These are phyloP conservation scores for Leptarthrus brevirostris DNA, from an alignment of 2,888 invertebrate species.

Conservation along the genomic window DNA sequence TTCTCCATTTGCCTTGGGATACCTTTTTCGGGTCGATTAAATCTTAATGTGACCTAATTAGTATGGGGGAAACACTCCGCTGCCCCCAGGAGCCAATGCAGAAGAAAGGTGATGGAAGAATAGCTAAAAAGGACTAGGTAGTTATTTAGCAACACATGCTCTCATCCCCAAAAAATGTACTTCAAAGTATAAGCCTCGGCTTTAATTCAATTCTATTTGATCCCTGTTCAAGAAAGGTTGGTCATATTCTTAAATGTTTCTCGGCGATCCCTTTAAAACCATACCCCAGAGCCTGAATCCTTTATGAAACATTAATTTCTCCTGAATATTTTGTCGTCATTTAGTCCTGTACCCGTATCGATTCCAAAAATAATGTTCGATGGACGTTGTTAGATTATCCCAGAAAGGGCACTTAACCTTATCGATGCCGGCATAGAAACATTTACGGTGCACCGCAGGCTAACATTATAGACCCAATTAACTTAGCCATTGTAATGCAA, in stretches of 20 bases:
- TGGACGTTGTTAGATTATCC: constrained; percentile 11
- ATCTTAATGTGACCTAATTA: constrained; percentile 46
- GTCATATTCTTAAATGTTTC: constrained; percentile 13
- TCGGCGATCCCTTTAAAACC: constrained; percentile 5
- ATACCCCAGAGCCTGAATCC: constrained; percentile 24
- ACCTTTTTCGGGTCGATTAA: constrained; percentile 45
- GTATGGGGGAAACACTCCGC: constrained; percentile 15
- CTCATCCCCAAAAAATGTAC: background rate
- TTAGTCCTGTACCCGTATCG: constrained; percentile 10
- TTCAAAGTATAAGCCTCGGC: background rate
- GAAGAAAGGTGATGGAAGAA: background rate
- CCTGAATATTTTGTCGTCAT: constrained; percentile 25
- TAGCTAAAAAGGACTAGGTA: background rate
- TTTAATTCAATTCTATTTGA: constrained; percentile 41
- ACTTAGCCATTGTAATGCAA: constrained; percentile 16
- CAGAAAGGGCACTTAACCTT: constrained; percentile 24
- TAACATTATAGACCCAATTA: constrained; percentile 27
- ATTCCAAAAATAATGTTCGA: background rate
- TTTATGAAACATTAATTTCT: constrained; percentile 47
- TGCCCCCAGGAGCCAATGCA: background rate
- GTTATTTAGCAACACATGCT: constrained; percentile 35
- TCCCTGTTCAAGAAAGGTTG: constrained; percentile 1
- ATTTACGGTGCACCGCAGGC: constrained; percentile 28
- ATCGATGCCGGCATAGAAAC: constrained; percentile 20
- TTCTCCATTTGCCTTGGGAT: background rate